These are phyloP conservation scores for Melolontha melolontha DNA, from an alignment of 2,888 invertebrate species.

Conservation along the genomic window DNA sequence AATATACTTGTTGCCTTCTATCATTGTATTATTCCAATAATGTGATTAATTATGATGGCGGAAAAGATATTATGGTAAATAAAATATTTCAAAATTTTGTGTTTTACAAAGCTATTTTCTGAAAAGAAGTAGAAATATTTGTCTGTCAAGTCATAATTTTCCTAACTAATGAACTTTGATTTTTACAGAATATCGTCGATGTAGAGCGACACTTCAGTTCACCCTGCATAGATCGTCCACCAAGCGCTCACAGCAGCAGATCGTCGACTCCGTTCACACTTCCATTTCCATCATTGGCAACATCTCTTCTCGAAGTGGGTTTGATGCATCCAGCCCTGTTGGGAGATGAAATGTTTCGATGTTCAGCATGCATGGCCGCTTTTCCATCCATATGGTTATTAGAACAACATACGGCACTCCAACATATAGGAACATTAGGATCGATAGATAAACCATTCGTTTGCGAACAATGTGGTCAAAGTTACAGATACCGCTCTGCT, in stretches of 20 bases:
- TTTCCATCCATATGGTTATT: constrained; percentile 90
- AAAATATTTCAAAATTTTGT: too few relatives aligned
- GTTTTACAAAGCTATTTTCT: too few relatives aligned
- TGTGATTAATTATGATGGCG: too few relatives aligned
- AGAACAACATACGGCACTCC: constrained; percentile 86
- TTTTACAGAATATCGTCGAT: constrained; percentile 61
- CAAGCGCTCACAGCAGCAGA: constrained; percentile 65
- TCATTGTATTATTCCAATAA: too few relatives aligned
- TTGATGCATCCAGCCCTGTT: constrained; percentile 67
- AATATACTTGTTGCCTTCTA: too few relatives aligned
- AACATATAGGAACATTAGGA: constrained; percentile 74
- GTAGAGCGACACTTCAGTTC: constrained; percentile 65
- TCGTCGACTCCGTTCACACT: constrained; percentile 71
- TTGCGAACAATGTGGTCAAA: constrained; percentile 92
- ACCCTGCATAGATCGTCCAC: constrained; percentile 61
- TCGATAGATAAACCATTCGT: constrained; percentile 88
- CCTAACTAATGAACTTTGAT: constrained; percentile 15
- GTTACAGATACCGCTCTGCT: constrained; percentile 87
- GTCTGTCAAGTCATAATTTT: too few relatives aligned
- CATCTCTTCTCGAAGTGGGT: constrained; percentile 69
- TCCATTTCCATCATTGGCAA: constrained; percentile 68
- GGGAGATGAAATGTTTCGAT: constrained; percentile 66
- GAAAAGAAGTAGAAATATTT: too few relatives aligned
- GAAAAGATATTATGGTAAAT: too few relatives aligned
- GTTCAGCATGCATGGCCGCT: constrained; percentile 86